Evolutionary conservation across 2,888 invertebrate genomes (phyloP).

Genomic region (Odontothrips loti): DNA sequence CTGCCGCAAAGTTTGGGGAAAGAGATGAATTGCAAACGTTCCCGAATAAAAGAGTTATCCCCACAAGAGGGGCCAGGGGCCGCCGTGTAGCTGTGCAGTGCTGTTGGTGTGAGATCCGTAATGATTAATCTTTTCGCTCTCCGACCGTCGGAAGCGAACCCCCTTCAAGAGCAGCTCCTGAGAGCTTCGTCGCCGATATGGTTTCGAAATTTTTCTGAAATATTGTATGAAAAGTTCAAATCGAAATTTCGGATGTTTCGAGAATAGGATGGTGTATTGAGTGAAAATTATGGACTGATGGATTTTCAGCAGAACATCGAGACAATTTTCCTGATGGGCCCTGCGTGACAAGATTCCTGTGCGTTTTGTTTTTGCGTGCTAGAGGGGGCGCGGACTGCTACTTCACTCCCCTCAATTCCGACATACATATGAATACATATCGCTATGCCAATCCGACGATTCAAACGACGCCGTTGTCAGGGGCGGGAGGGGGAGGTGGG

Average conservation of each 20-base stretch:
- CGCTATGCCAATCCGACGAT: background rate
- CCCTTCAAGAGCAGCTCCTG: background rate
- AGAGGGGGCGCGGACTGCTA: background rate
- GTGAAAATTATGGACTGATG: no score
- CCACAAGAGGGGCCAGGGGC: no score
- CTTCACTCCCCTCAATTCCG: background rate
- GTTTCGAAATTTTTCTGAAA: no score
- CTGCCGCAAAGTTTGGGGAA: no score
- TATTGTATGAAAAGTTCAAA: no score
- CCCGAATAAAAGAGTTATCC: background rate
- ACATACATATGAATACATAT: background rate
- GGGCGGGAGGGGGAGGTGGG: no score
- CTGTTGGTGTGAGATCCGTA: background rate
- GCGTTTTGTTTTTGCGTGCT: background rate
- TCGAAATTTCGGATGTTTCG: no score
- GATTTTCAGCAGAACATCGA: no score
- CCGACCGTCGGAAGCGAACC: background rate
- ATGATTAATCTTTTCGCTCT: background rate
- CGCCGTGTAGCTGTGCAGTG: background rate
- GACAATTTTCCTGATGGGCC: background rate
- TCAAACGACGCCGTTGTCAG: background rate
- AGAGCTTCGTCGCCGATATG: no score
- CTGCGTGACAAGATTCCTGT: background rate
- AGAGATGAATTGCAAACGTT: background rate
- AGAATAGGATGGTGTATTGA: no score